A percentile compares a stretch with the other conserved stretches of the same genome.
These are phyloP conservation scores for Arizona elegans DNA, from an alignment of 2,113 vertebrate species.

Conservation along the genomic window DNA sequence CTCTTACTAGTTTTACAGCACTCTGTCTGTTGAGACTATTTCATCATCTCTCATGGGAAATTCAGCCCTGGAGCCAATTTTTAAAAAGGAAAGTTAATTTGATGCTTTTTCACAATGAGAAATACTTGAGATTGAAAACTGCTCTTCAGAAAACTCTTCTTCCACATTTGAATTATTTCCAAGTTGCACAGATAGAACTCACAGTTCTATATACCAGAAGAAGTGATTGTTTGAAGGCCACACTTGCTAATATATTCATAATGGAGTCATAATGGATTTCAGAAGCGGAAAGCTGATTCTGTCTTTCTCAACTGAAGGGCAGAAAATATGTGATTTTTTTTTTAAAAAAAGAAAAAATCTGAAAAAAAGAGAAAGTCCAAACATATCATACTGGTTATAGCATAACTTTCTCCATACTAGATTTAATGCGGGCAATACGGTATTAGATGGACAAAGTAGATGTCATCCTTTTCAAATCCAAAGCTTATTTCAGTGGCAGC, in stretches of 20 bases:
- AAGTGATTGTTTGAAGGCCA: background rate
- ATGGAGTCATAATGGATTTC: background rate
- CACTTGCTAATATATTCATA: background rate
- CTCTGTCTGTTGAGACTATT: background rate
- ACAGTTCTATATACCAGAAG: background rate
- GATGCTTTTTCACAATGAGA: slow-evolving; percentile 4
- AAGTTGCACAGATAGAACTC: background rate
- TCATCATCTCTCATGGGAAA: slow-evolving; percentile 1
- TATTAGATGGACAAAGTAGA: background rate
- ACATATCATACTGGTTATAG: background rate
- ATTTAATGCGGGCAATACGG: background rate
- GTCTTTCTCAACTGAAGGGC: background rate
- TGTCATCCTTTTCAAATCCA: background rate
- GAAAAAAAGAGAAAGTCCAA: background rate
- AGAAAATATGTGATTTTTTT: background rate
- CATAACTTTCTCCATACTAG: background rate
- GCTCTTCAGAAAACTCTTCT: background rate
- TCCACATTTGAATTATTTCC: background rate
- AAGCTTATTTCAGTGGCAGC: background rate
- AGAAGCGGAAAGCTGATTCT: background rate
- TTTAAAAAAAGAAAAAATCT: background rate
- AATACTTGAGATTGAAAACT: background rate
- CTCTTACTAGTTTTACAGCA: background rate
- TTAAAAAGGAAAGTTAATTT: slow-evolving; percentile 3
- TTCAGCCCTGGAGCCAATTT: background rate